Percentiles rank a stretch among this genome's conserved stretches.
phyloP scores from a whole-genome alignment of 2,888 invertebrate genomes.

The Oscheius onirici region DNA sequence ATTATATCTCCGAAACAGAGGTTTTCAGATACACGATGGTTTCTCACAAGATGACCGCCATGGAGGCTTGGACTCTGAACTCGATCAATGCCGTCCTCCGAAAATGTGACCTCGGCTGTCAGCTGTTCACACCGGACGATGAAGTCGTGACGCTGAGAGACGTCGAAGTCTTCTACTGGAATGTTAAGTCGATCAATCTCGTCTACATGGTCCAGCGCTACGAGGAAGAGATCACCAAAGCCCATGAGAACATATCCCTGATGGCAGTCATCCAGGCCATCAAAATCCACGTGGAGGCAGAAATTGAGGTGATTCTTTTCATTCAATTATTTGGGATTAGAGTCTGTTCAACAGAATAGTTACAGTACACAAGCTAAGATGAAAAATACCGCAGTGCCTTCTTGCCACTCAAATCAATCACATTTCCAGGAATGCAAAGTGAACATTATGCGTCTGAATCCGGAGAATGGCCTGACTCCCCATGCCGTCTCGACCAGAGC shows the following conservation, averaged over 20 bases:
- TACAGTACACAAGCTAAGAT: background rate
- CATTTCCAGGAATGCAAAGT: conserved; percentile 20
- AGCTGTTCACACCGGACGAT: conserved; percentile 59
- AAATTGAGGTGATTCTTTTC: conserved; percentile 39
- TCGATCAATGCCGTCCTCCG: conserved; percentile 58
- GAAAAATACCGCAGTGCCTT: background rate
- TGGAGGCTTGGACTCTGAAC: conserved; percentile 64
- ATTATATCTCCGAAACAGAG: background rate
- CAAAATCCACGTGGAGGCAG: conserved; percentile 67
- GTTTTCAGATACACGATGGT: conserved; percentile 45
- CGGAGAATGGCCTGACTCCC: background rate
- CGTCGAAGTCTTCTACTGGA: conserved; percentile 60
- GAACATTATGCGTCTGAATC: background rate
- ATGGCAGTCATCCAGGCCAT: conserved; percentile 44
- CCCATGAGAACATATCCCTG: conserved; percentile 40
- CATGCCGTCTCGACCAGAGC: too few relatives aligned
- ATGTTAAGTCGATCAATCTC: conserved; percentile 58
- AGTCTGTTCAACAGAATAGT: too few relatives aligned
- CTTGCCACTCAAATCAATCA: background rate
- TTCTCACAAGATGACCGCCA: conserved; percentile 57
- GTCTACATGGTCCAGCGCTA: conserved; percentile 46
- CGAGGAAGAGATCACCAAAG: conserved; percentile 39
- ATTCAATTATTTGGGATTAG: background rate
- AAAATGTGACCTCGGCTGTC: conserved; percentile 64
- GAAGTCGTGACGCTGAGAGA: conserved; percentile 44